These are phyloP conservation scores for Brachyalestes nurse DNA, from an alignment of 2,797 vertebrate species.

Conservation along the genomic window DNA sequence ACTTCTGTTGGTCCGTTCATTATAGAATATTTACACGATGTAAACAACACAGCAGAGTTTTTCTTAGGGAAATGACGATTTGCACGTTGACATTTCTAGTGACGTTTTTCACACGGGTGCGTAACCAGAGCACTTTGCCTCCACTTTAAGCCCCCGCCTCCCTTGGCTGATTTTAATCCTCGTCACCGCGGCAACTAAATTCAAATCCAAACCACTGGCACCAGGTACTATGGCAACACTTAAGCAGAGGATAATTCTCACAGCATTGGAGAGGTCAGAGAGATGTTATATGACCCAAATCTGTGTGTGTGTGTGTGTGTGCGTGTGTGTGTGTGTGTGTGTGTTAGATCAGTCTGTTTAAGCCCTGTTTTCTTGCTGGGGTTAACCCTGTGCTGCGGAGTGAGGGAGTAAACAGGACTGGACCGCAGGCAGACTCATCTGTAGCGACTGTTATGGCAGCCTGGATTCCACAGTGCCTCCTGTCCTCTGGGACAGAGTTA, in stretches of 20 bases:
- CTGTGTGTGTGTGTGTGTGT: conserved; percentile 3
- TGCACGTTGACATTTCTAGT: neutral
- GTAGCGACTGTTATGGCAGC: conserved; percentile 44
- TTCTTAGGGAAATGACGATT: neutral
- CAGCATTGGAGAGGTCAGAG: conserved; percentile 23
- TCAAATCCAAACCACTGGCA: conserved; percentile 64
- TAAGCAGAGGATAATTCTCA: conserved; percentile 31
- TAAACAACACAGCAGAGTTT: neutral
- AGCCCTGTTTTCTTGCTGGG: conserved; percentile 22
- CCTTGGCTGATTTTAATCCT: conserved; percentile 50
- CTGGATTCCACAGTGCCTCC: conserved; percentile 46
- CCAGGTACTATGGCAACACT: conserved; percentile 61
- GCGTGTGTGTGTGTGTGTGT: conserved; percentile 10
- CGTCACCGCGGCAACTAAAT: conserved; percentile 58
- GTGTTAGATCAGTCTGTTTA: conserved; percentile 13
- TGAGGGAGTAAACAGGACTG: conserved; percentile 24
- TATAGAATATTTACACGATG: too few species aligned
- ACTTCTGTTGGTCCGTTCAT: neutral
- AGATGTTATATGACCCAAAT: conserved; percentile 26
- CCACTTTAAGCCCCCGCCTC: conserved; percentile 6
- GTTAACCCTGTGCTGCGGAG: neutral
- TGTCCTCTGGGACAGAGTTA: conserved; percentile 35
- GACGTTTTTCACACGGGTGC: too few species aligned
- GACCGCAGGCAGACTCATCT: neutral
- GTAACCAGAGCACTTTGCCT: conserved; percentile 39